phyloP scores from a whole-genome alignment of 2,797 vertebrate species.

The Microctenopoma stevenorrisi region DNA sequence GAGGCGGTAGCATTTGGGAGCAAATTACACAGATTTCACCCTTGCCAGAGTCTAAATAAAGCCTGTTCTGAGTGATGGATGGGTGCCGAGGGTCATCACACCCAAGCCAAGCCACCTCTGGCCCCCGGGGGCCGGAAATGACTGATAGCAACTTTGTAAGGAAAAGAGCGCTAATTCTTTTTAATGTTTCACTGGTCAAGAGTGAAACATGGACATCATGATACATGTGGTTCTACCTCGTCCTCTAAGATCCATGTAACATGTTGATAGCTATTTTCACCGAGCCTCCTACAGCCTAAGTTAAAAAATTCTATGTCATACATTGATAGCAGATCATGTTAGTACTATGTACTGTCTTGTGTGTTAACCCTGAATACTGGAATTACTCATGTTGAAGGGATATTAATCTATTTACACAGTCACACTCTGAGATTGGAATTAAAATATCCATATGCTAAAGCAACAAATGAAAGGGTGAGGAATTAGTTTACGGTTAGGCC shows the following conservation, averaged over 20 bases:
- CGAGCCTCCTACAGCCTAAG: neutral
- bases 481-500: neutral
- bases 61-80: constrained; percentile 82
- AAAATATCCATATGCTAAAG: neutral
- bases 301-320: neutral
- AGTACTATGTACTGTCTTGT: neutral
- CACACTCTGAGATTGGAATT: too few species aligned
- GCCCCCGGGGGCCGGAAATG: constrained; percentile 61
- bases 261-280: neutral
- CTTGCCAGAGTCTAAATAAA: constrained; percentile 82
- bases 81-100: constrained; percentile 69
- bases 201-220: constrained; percentile 15
- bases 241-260: neutral
- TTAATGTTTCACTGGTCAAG: constrained; percentile 5
- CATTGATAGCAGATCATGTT: constrained; percentile 5
- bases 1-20: constrained; percentile 74
- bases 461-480: neutral
- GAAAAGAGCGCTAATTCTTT: constrained; percentile 42
- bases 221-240: neutral
- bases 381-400: too few species aligned
- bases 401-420: too few species aligned
- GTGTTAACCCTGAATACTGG: neutral
- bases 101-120: constrained; percentile 73
- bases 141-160: constrained; percentile 64
- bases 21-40: constrained; percentile 87